Evolutionary conservation across 2,888 invertebrate genomes (phyloP), one percentile per base, ranked within the genome.

Genomic region (Macrophya alboannulata): DNA sequence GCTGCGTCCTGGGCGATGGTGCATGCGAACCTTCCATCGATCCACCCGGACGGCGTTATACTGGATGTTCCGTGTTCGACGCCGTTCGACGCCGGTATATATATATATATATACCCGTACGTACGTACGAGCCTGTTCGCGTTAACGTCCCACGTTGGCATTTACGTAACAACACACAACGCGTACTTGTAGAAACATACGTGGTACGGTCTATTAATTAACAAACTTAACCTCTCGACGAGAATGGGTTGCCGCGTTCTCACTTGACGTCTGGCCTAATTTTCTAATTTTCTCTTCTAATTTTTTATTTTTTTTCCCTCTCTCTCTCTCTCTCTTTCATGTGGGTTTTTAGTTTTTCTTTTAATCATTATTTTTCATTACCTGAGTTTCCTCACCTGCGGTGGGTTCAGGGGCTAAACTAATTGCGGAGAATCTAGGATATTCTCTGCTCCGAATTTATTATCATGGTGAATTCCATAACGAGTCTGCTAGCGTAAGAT

Each of bases 11-110:
- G 87, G 72, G 84, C 74, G 86, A 86, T 86, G 87, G 86, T 89
- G 86, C 88, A 88, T 83, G 87, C 87, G 87, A 87, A 87, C 87
- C 87, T 84, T 84, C 89, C 88, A 92, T 91, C 90, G 90, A 90
- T 91, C 88, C 86, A 87, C 88, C 77, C 68, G 68, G 71, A 83
- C 51, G 62, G 83, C 83, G 83, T 81, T 81, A 81, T 68, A 83
- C 83, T 83, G 45, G 65, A 48, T 83, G 83, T 83, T 83, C 83
- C 68, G 65, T 83, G 83, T 83, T 83, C 83, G 83, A 83, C 83
- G 83, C 71, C 68, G 71, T 68, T 83, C 83, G 68, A 68, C 65
- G 83, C 83, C 68, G 68, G 45, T 48, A 17, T 1, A 4, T 12
- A 48, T 12, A 9, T 48, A 48, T 48, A n/a, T n/a, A n/a, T n/a